Conservation (phyloP, 92 coral and sea anemone species). For the Phymanthus crucifer region DNA sequence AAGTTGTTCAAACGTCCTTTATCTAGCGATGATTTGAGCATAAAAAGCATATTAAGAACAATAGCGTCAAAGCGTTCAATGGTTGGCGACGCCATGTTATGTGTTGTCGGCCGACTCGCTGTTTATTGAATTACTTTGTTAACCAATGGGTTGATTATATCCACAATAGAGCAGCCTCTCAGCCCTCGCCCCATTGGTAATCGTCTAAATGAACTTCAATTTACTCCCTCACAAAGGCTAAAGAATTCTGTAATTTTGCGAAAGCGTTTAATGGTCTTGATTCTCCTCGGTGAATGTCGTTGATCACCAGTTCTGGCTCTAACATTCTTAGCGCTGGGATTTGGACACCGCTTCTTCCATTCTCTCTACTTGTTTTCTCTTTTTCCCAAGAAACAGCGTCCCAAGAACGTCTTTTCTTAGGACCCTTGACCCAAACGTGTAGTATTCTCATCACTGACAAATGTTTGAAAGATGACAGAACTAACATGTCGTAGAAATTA, state of each 20-base stretch:
- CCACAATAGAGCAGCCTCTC: constrained; percentile 6
- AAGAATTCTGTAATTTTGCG: constrained; percentile 16
- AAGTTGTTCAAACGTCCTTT: not conserved
- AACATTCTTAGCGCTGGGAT: not conserved
- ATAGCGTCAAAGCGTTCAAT: constrained; percentile 9
- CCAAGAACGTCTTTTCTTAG: constrained; percentile 2
- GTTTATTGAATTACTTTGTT: constrained; percentile 30
- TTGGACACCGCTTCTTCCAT: not conserved
- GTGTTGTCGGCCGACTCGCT: constrained; percentile 4
- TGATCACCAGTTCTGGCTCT: not conserved
- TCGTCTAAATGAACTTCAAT: constrained; percentile 3
- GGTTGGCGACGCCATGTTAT: constrained; percentile 13
- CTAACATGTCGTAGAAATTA: constrained; percentile 47
- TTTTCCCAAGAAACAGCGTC: not conserved
- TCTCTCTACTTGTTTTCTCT: not conserved
- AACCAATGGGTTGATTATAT: constrained; percentile 10
- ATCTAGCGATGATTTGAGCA: not conserved
- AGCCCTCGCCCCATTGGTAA: constrained; percentile 5
- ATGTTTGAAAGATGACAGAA: constrained; percentile 40
- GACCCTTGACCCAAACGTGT: constrained; percentile 22
- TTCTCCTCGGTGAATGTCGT: not conserved
- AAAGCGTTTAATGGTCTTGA: not conserved
- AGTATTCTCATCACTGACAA: constrained; percentile 52
- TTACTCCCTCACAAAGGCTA: constrained; percentile 24
- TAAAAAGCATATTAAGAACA: constrained; percentile 23